These are phyloP conservation scores for Falco punctatus DNA, from an alignment of 2,113 vertebrate species.

Conservation along the genomic window DNA sequence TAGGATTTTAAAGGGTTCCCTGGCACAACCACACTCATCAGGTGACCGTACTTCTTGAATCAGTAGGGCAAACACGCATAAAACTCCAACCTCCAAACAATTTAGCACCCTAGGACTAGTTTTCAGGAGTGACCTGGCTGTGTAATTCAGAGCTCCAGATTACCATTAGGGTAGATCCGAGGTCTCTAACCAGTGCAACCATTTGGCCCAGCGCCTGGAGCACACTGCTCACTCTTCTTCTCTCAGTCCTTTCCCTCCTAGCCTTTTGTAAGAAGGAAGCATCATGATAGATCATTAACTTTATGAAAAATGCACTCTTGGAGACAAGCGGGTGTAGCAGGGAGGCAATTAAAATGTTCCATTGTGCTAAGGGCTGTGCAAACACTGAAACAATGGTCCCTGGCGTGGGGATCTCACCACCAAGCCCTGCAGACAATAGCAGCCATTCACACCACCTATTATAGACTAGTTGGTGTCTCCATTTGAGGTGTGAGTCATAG, in stretches of 20 bases:
- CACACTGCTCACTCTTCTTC: neutral
- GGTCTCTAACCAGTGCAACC: neutral
- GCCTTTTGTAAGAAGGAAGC: neutral
- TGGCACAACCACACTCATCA: neutral
- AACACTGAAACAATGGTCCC: constrained; percentile 36
- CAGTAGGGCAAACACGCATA: neutral
- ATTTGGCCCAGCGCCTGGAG: neutral
- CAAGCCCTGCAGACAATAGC: constrained; percentile 10
- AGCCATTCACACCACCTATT: constrained; percentile 34
- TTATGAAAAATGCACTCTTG: neutral
- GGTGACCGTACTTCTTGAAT: neutral
- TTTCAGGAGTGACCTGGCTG: neutral
- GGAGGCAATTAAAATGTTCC: constrained; percentile 49
- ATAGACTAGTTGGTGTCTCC: neutral
- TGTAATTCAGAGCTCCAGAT: neutral
- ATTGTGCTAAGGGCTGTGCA: neutral
- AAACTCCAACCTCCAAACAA: neutral
- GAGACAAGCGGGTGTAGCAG: neutral
- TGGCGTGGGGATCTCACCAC: neutral
- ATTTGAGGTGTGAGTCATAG: constrained; percentile 39
- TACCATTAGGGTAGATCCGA: neutral
- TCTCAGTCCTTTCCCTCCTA: neutral
- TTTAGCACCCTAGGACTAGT: neutral
- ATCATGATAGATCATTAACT: neutral
- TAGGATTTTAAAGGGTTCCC: neutral